Evolutionary conservation across 2,797 vertebrate species (phyloP).

Genomic region (Melanogrammus aeglefinus): DNA sequence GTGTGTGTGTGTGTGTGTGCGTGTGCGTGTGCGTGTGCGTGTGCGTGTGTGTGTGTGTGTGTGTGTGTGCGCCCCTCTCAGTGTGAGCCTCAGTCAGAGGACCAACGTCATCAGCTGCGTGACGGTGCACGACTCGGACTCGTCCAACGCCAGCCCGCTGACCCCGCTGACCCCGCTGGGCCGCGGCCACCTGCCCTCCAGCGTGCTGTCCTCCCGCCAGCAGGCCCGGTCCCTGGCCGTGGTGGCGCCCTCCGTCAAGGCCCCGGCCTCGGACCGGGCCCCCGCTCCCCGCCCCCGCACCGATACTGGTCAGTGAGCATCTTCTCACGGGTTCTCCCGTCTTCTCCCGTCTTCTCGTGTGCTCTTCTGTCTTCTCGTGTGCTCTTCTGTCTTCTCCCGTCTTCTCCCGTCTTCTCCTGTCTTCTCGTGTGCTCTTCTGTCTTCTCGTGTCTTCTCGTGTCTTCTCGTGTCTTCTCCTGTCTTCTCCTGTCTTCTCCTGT

Average conservation of each 20-base stretch:
- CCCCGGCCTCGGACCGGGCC: conserved; percentile 74
- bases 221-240: conserved; percentile 83
- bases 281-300: conserved; percentile 44
- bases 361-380: too few species aligned
- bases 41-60: background rate
- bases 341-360: too few species aligned
- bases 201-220: conserved; percentile 67
- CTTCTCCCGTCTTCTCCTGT: too few species aligned
- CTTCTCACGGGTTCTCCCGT: too few species aligned
- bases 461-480: too few species aligned
- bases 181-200: conserved; percentile 58
- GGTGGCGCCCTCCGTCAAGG: conserved; percentile 89
- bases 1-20: too few species aligned
- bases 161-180: conserved; percentile 69
- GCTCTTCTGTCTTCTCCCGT: too few species aligned
- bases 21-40: background rate
- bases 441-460: too few species aligned
- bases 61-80: conserved; percentile 38
- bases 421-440: too few species aligned
- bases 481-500: too few species aligned
- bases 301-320: conserved; percentile 49
- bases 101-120: conserved; percentile 98
- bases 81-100: conserved; percentile 84
- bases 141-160: conserved; percentile 89
- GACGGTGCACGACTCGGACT: conserved; percentile 96